Conservation (phyloP, 2,113 vertebrate species). For the Herpetotheres cachinnans region DNA sequence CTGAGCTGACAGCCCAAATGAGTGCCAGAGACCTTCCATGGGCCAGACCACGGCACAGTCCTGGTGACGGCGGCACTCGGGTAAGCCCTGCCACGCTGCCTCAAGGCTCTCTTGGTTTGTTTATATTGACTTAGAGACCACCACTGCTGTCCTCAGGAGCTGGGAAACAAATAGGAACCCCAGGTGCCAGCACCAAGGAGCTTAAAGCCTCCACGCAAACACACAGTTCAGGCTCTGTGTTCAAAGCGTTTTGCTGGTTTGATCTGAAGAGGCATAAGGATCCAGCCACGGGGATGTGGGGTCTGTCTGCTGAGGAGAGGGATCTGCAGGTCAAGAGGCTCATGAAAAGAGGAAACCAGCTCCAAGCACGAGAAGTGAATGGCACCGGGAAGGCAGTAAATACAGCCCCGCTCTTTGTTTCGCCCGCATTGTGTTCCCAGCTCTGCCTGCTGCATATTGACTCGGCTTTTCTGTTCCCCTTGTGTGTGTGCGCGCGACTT, state of each 20-base stretch:
- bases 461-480: slow-evolving; percentile 3
- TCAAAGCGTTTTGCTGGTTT: neutral
- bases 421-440: neutral
- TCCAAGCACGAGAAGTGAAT: neutral
- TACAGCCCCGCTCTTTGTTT: slow-evolving; percentile 1
- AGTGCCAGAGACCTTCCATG: accelerated
- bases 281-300: neutral
- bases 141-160: neutral
- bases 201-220: neutral
- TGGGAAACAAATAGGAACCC: slow-evolving; percentile 14
- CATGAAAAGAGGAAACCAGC: neutral
- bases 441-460: neutral
- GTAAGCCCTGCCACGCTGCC: neutral
- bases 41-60: neutral
- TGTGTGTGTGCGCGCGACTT: neutral
- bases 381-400: neutral
- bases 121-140: neutral
- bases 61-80: accelerated
- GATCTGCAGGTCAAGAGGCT: slow-evolving; percentile 59
- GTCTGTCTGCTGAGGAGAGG: neutral
- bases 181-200: neutral
- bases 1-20: neutral
- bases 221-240: neutral
- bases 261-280: slow-evolving; percentile 35
- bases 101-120: neutral